Evolutionary conservation across 1,140 invertebrate species (phyloP).

Genomic region (Drosophila auraria): DNA sequence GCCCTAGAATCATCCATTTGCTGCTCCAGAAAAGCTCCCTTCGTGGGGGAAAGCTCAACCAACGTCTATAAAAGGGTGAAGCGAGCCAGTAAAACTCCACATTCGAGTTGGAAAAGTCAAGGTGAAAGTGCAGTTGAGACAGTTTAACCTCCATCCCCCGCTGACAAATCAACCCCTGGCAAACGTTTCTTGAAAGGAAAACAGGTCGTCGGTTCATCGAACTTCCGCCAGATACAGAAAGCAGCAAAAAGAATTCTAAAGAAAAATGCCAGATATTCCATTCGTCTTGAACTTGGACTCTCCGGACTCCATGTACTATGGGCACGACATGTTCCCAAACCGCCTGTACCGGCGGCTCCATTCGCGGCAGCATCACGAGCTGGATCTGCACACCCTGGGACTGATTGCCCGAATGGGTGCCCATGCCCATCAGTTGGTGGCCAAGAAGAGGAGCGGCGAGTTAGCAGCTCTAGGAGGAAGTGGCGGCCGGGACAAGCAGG

Average conservation of each 20-base stretch:
- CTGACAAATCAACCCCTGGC: conserved; percentile 53
- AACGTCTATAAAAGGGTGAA: conserved; percentile 56
- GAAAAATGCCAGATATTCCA: conserved; percentile 75
- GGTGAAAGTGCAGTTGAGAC: conserved; percentile 14
- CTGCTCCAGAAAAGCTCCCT: conserved; percentile 49
- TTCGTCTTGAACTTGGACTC: conserved; percentile 77
- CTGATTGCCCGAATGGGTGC: conserved; percentile 74
- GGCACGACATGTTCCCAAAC: conserved; percentile 80
- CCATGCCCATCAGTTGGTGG: conserved; percentile 72
- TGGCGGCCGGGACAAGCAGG: conserved; percentile 47
- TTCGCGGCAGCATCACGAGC: conserved; percentile 65
- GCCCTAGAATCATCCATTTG: conserved; percentile 42
- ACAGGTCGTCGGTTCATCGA: conserved; percentile 69
- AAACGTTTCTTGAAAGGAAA: conserved; percentile 23
- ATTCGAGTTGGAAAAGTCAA: conserved; percentile 60
- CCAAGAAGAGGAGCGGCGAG: conserved; percentile 60
- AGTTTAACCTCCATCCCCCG: background rate
- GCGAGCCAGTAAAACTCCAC: conserved; percentile 47
- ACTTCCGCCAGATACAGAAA: conserved; percentile 71
- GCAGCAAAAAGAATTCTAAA: background rate
- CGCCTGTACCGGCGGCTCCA: conserved; percentile 70
- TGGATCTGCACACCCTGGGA: conserved; percentile 75
- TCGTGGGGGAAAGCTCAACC: conserved; percentile 41
- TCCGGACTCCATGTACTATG: conserved; percentile 76
- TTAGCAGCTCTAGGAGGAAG: conserved; percentile 52